A percentile compares a stretch with the other conserved stretches of the same genome.
phyloP scores from a whole-genome alignment of 2,797 vertebrate genomes.

The Anguilla anguilla region DNA sequence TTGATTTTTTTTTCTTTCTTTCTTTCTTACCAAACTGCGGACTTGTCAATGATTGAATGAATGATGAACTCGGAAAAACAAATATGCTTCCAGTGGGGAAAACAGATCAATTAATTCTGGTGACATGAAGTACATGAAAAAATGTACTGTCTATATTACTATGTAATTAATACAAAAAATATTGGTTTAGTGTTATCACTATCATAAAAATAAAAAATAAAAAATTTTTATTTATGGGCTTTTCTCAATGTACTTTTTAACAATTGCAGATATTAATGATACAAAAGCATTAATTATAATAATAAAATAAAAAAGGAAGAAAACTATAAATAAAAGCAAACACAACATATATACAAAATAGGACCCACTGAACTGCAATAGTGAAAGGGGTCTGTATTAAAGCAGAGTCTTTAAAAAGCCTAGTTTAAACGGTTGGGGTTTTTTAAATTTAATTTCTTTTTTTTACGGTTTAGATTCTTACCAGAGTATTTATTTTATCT shows the following conservation, averaged over 20 bases:
- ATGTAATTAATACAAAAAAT: neutral
- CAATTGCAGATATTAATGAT: neutral
- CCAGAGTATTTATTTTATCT: neutral
- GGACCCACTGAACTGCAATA: neutral
- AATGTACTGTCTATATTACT: neutral
- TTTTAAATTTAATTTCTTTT: neutral
- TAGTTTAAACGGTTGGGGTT: no score
- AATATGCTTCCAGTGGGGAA: neutral
- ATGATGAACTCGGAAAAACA: neutral
- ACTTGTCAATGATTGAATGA: conserved; percentile 22
- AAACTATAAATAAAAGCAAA: no score
- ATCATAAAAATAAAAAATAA: neutral
- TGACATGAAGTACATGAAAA: neutral
- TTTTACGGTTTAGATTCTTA: neutral
- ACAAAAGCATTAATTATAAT: neutral
- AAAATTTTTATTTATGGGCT: neutral
- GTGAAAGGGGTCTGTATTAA: neutral
- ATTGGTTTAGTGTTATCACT: neutral
- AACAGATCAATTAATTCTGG: neutral
- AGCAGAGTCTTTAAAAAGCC: neutral
- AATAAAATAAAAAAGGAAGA: neutral
- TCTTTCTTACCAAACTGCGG: neutral
- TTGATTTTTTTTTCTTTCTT: conserved; percentile 14
- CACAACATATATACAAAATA: neutral
- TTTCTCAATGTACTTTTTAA: neutral